Evolutionary conservation across 2,888 invertebrate genomes (phyloP).

Genomic region (Yponomeuta evonymella): DNA sequence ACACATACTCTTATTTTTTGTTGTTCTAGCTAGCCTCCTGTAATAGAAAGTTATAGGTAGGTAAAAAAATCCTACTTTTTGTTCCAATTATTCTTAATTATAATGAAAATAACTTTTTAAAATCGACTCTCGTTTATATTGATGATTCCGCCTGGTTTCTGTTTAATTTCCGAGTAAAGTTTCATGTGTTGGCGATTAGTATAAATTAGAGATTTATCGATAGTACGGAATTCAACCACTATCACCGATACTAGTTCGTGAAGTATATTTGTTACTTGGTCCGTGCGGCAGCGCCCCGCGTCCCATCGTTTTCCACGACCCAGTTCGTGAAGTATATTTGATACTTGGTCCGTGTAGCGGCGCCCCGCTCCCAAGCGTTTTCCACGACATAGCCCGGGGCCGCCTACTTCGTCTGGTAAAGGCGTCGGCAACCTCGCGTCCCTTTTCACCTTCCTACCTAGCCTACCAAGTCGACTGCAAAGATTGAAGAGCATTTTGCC

Average conservation of each 20-base stretch:
- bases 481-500: not conserved
- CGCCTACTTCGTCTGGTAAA: slow-evolving; percentile 74
- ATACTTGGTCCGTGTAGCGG: slow-evolving; percentile 64
- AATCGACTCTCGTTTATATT: no score
- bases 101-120: no score
- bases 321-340: slow-evolving; percentile 42
- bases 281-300: slow-evolving; percentile 66
- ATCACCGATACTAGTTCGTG: slow-evolving; percentile 55
- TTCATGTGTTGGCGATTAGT: no score
- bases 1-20: no score
- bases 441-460: slow-evolving; percentile 48
- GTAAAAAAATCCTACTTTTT: no score
- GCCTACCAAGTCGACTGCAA: not conserved
- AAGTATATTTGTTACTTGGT: slow-evolving; percentile 69
- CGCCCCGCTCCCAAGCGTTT: slow-evolving; percentile 66
- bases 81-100: no score
- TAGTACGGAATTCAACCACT: not conserved
- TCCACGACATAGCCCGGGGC: slow-evolving; percentile 59
- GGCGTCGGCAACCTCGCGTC: slow-evolving; percentile 70
- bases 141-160: no score
- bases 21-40: no score
- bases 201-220: no score
- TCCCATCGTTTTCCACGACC: slow-evolving; percentile 1
- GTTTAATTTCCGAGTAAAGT: no score
- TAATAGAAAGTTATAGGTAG: no score